Evolutionary conservation across 2,888 invertebrate species (phyloP), one percentile per base, ranked within the genome.

Genomic region (Ctenicera cuprea): DNA sequence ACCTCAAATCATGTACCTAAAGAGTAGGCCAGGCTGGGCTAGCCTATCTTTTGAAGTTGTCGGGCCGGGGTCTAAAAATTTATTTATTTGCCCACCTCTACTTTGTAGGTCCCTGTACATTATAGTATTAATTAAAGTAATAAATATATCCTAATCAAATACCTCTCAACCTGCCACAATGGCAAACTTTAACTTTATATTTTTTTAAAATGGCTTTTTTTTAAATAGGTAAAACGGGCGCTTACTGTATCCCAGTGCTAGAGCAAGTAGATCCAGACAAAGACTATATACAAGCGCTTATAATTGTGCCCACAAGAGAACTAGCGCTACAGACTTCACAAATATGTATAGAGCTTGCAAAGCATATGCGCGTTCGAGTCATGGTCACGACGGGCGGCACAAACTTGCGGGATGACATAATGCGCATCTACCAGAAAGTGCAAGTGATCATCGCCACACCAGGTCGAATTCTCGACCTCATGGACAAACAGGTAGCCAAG

Each of bases 341-440:
- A 90, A 99, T 99, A 87, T 98, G 99, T 89, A 98, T 98, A 87
- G 99, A 99, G 88, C 91, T 99, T 84, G 95, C 98, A 79, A 99
- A 99, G 89, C 98, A 99, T 88, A 92, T 98, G 90, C 94, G 96
- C 86, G 94, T 97, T 84, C 95, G 98, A 87, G 97, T 98, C 80
- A 99, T 99, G 99, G 99, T 99, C 78, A 99, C 99, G 83, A 99
- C 99, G 80, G 99, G 99, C 86, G 99, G 99, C 83, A 99, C 99
- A 82, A 95, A 95, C 89, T 90, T 96, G 84, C 94, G 98, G 86
- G 99, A 99, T 89, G 99, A 99, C 89, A 99, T 99, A 87, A 97
- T 99, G 95, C 94, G 99, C 89, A 96, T 99, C 87, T 98, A 98
- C 90, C 97, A 99, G 88, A 97, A 97, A 91, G 98, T 98, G 86